Conservation (phyloP, 2,113 vertebrate genomes). For the Antigone vipio region DNA sequence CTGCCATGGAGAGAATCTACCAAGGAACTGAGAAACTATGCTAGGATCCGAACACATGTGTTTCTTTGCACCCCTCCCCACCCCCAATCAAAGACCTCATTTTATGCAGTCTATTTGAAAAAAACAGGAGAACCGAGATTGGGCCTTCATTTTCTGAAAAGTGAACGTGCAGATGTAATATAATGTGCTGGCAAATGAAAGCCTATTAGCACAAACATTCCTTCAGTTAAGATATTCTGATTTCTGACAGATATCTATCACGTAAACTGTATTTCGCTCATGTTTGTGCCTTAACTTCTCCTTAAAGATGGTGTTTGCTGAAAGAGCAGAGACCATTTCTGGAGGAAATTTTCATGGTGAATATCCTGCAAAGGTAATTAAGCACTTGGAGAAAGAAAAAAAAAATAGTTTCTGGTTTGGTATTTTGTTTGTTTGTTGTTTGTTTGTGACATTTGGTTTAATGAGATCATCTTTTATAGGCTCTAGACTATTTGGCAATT, state of each 20-base stretch:
- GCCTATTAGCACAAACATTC: not conserved
- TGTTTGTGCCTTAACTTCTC: conserved; percentile 63
- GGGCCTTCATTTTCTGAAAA: not conserved
- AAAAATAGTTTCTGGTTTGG: not conserved
- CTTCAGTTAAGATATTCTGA: not conserved
- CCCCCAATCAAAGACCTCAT: not conserved
- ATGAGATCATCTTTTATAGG: conserved; percentile 68
- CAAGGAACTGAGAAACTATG: not conserved
- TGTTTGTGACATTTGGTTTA: not conserved
- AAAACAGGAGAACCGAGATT: not conserved
- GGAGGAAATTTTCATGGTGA: conserved; percentile 99
- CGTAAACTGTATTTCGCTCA: not conserved
- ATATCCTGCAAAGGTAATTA: conserved; percentile 87
- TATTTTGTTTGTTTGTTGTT: not conserved
- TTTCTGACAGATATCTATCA: not conserved
- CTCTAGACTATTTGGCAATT: conserved; percentile 89
- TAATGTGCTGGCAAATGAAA: not conserved
- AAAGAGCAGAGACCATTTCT: conserved; percentile 94
- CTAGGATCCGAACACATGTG: not conserved
- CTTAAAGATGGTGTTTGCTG: conserved; percentile 94
- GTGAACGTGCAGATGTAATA: not conserved
- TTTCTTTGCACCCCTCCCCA: not conserved
- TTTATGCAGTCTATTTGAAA: not conserved
- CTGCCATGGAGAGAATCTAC: not conserved
- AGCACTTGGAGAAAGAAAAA: not conserved